These are phyloP conservation scores for Aplocera efformata DNA, from an alignment of 2,888 invertebrate species.

Conservation along the genomic window DNA sequence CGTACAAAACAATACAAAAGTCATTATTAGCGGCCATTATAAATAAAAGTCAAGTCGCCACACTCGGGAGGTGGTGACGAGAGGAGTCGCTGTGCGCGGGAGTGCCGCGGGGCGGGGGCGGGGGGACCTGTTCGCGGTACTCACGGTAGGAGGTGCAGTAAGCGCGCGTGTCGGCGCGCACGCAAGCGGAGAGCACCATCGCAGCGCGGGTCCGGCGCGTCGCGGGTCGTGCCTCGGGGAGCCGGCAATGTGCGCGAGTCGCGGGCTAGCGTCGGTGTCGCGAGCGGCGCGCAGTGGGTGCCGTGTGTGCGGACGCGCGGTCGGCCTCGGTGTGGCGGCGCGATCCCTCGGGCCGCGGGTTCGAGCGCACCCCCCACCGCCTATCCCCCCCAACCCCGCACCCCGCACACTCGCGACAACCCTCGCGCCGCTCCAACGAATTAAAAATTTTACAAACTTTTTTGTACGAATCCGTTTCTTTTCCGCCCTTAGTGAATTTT, in stretches of 20 bases:
- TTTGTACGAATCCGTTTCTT: conserved; percentile 77
- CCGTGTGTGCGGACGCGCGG: conserved; percentile 11
- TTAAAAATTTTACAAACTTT: conserved; percentile 68
- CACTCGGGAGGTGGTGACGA: too few species aligned
- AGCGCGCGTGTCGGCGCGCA: conserved; percentile 59
- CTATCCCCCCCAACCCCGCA: conserved; percentile 21
- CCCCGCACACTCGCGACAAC: conserved; percentile 25
- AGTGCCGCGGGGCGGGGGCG: too few species aligned
- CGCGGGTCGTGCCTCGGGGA: too few species aligned
- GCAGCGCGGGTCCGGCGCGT: conserved; percentile 5
- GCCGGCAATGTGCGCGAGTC: too few species aligned
- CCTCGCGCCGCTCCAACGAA: conserved; percentile 54
- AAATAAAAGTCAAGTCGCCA: too few species aligned
- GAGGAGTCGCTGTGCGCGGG: too few species aligned
- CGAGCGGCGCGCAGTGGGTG: conserved; percentile 8
- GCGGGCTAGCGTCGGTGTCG: not conserved
- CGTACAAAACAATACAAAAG: too few species aligned
- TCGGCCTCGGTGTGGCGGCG: conserved; percentile 9
- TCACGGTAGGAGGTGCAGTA: conserved; percentile 67
- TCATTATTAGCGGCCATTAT: too few species aligned
- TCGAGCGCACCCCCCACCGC: conserved; percentile 19
- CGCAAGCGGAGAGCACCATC: conserved; percentile 72
- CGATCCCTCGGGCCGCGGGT: conserved; percentile 14
- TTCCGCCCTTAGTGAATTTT: conserved; percentile 79
- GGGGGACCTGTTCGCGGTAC: too few species aligned